phyloP scores from a whole-genome alignment of 2,888 invertebrate species.

The Phlogophora meticulosa region DNA sequence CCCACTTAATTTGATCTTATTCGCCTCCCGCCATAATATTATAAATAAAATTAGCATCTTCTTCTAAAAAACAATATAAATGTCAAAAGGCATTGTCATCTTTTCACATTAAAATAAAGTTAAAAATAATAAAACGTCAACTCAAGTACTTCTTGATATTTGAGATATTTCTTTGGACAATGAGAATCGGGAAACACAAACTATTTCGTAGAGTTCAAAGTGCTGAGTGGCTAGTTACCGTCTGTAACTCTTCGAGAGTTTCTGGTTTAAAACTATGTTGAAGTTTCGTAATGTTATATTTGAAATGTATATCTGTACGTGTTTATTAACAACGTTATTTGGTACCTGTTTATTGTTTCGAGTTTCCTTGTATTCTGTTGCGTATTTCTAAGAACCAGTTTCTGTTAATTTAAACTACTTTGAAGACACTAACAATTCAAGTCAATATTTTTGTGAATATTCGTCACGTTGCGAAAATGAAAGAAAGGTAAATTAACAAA shows the following conservation, averaged over 20 bases:
- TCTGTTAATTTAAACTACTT: not conserved
- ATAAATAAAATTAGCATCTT: constrained; percentile 9
- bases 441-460: no score
- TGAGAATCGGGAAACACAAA: constrained; percentile 17
- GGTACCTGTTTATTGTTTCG: not conserved
- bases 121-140: constrained; percentile 3
- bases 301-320: constrained; percentile 10
- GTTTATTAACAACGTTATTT: constrained; percentile 6
- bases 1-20: not conserved
- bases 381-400: not conserved
- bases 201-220: constrained; percentile 20
- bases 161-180: constrained; percentile 6
- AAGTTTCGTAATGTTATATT: constrained; percentile 1
- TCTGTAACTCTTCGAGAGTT: not conserved
- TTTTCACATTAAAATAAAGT: constrained; percentile 13
- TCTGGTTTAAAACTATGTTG: constrained; percentile 12
- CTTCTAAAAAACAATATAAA: not conserved
- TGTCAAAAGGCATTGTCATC: not conserved
- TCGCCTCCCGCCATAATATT: not conserved
- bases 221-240: not conserved
- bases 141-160: constrained; percentile 17
- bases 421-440: not conserved
- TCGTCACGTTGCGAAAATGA: no score
- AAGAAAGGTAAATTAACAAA: no score
- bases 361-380: not conserved